phyloP scores from a whole-genome alignment of 2,888 invertebrate genomes.

The Pyrgus malvae region DNA sequence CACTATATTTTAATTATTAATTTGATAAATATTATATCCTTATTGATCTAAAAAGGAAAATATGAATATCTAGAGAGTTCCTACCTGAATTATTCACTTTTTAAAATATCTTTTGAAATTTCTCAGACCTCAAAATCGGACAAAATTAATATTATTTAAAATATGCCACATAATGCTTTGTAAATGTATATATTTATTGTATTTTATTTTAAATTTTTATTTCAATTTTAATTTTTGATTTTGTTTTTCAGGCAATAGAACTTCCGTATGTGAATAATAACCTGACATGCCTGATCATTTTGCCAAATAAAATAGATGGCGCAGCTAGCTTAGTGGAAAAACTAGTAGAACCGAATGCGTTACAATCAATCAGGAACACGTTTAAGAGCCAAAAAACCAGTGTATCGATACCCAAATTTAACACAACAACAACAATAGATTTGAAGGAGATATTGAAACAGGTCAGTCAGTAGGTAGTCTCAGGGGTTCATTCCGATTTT shows the following conservation, averaged over 20 bases:
- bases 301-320: conserved; percentile 1
- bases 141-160: too few species aligned
- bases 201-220: too few species aligned
- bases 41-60: too few species aligned
- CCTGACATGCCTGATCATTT: conserved; percentile 2
- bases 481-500: background rate
- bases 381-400: background rate
- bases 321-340: background rate
- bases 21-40: too few species aligned
- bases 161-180: too few species aligned
- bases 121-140: too few species aligned
- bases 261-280: conserved; percentile 29
- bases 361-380: background rate
- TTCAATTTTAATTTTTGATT: background rate
- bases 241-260: conserved; percentile 43
- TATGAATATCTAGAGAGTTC: too few species aligned
- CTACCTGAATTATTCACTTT: too few species aligned
- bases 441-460: conserved; percentile 37
- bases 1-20: background rate
- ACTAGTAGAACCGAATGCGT: background rate
- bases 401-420: conserved; percentile 39
- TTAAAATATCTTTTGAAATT: too few species aligned
- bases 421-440: conserved; percentile 37
- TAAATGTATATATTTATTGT: too few species aligned
- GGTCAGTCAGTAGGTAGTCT: too few species aligned